These are phyloP conservation scores for Sebastes matsubarae DNA, from an alignment of 2,797 vertebrate genomes.

Conservation along the genomic window DNA sequence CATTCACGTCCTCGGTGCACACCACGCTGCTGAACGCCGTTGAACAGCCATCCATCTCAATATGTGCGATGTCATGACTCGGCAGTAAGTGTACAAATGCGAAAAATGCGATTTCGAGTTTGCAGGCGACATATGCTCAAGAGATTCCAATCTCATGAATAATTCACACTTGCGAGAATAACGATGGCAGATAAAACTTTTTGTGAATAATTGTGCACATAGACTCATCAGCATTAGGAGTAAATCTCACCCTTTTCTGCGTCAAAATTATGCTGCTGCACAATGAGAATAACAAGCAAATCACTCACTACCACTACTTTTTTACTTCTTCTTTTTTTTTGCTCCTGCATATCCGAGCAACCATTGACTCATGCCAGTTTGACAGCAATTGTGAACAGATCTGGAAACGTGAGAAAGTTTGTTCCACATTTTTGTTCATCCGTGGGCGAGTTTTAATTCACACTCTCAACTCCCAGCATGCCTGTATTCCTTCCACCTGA, in stretches of 20 bases:
- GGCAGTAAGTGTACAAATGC: constrained; percentile 30
- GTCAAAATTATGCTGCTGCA: constrained; percentile 59
- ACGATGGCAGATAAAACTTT: constrained; percentile 46
- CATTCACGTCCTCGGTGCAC: neutral
- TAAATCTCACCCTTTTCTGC: constrained; percentile 41
- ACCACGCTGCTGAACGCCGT: constrained; percentile 26
- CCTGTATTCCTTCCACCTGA: constrained; percentile 82
- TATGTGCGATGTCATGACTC: constrained; percentile 40
- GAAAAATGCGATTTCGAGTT: constrained; percentile 44
- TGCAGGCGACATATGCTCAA: constrained; percentile 17
- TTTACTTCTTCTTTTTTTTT: neutral
- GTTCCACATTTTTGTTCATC: constrained; percentile 54
- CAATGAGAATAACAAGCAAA: constrained; percentile 69
- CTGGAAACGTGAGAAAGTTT: constrained; percentile 83
- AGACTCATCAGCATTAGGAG: constrained; percentile 35
- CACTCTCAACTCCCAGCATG: constrained; percentile 75
- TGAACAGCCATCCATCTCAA: constrained; percentile 57
- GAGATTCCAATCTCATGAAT: constrained; percentile 54
- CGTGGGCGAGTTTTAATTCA: constrained; percentile 77
- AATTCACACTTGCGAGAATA: constrained; percentile 36
- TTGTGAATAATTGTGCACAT: constrained; percentile 32
- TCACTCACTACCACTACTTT: constrained; percentile 56
- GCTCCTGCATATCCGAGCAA: constrained; percentile 58
- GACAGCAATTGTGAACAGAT: constrained; percentile 76
- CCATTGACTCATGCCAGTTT: constrained; percentile 68